Evolutionary conservation across 2,113 vertebrate species (phyloP), one percentile per base, ranked within the genome.

Genomic region (Anseranas semipalmata): DNA sequence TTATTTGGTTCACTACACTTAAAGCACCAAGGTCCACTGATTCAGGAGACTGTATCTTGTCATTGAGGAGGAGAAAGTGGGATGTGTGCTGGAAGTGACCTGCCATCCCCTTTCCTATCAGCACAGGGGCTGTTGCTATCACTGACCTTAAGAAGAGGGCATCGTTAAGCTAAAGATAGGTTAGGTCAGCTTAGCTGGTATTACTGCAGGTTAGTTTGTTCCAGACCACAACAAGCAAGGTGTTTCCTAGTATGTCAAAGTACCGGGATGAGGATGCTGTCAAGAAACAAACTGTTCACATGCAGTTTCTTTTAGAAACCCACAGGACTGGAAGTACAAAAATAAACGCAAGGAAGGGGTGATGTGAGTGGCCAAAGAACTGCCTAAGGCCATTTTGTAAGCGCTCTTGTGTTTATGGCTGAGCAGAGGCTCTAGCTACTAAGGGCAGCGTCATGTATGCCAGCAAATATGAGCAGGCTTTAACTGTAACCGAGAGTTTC

Each of bases 51-150:
- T 7, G 0, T 20, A 30, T 46, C 45, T 65, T 22, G n/a, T 83
- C 17, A 9, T 9, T 68, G 50, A 75, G 79, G 50, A 81, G 18
- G 10, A 84, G 67, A 74, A 87, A 65, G 82, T 41, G 37, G 50
- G 19, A 20, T 0, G 0, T 79, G 7, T 30, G n/a, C 41, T 80
- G 43, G 74, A 67, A 68, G 6, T 1, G 2, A 80, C 53, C 50
- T 45, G 24, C 48, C 30, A 19, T 82, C 63, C 52, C 52, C 10
- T 80, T 77, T 83, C 41, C 37, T 18, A 11, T 67, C 4, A 3
- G 35, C 80, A 78, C 1, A 3, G 81, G 87, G 84, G 87, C 70
- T 87, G 37, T 78, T 56, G 63, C 39, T 89, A 46, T 89, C 68
- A 32, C 32, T 87, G 80, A 52, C 68, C 70, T 68, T 39, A 79